phyloP scores from a whole-genome alignment of 2,888 invertebrate genomes.

The Dyspetes luteomarginatus region DNA sequence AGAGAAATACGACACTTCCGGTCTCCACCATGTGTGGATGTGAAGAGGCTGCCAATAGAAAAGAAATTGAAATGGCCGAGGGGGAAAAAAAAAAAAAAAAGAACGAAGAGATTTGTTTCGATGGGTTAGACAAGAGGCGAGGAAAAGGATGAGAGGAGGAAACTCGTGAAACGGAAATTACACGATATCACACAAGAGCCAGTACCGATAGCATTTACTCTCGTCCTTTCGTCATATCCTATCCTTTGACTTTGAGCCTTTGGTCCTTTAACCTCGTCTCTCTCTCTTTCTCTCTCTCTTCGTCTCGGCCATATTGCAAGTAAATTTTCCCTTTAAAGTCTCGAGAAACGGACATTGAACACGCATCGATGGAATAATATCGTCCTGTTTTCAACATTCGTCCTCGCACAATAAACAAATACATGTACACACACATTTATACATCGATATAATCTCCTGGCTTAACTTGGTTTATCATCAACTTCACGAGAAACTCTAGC shows the following conservation, averaged over 20 bases:
- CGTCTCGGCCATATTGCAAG: not conserved
- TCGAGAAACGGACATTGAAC: not conserved
- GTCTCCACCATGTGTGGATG: not conserved
- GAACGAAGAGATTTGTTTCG: slow-evolving; percentile 39
- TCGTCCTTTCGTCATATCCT: slow-evolving; percentile 30
- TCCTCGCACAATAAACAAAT: not conserved
- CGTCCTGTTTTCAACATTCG: not conserved
- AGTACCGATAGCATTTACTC: slow-evolving; percentile 29
- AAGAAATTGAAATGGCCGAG: slow-evolving; percentile 35
- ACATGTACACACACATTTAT: too few species aligned
- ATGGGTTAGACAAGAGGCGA: not conserved
- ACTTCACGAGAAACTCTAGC: not conserved
- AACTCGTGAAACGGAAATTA: slow-evolving; percentile 56
- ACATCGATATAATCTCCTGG: too few species aligned
- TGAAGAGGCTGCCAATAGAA: not conserved
- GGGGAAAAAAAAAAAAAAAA: not conserved
- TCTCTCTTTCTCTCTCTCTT: not conserved
- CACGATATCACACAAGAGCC: slow-evolving; percentile 38
- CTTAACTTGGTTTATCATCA: slow-evolving; percentile 11
- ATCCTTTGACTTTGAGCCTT: slow-evolving; percentile 31
- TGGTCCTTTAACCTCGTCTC: slow-evolving; percentile 8
- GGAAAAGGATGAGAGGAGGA: not conserved
- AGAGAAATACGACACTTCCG: slow-evolving; percentile 35
- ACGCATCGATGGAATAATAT: not conserved
- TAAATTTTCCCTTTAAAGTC: not conserved